These are phyloP conservation scores for Orthosia incerta DNA, from an alignment of 2,888 invertebrate species.

Conservation along the genomic window DNA sequence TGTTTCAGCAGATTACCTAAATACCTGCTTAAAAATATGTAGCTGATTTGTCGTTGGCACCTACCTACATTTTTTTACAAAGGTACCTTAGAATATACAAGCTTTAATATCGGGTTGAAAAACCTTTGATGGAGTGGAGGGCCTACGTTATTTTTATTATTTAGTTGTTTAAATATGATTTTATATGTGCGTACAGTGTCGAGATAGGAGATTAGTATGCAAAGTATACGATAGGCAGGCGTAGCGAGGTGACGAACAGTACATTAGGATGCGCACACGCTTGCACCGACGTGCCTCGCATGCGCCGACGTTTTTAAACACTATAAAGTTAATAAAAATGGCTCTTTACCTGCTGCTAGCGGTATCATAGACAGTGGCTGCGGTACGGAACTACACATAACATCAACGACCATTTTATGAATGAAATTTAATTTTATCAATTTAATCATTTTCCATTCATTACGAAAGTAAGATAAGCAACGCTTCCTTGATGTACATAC, in stretches of 20 bases:
- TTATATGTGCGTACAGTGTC: conserved; percentile 68
- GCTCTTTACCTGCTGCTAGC: conserved; percentile 66
- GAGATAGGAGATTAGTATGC: conserved; percentile 83
- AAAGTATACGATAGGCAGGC: conserved; percentile 76
- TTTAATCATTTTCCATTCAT: conserved; percentile 26
- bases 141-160: conserved; percentile 67
- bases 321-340: conserved; percentile 78
- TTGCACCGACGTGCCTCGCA: conserved; percentile 76
- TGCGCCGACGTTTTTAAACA: conserved; percentile 67
- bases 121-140: conserved; percentile 65
- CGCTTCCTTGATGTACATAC: conserved; percentile 2
- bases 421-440: conserved; percentile 57
- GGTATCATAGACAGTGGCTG: conserved; percentile 38
- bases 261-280: conserved; percentile 84
- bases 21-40: too few species aligned
- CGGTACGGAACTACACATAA: conserved; percentile 31
- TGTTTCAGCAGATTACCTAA: not conserved
- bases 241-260: conserved; percentile 85
- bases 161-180: conserved; percentile 70
- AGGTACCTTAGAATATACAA: conserved; percentile 13
- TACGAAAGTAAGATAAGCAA: conserved; percentile 49
- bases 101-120: conserved; percentile 63
- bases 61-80: not conserved
- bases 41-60: too few species aligned
- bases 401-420: conserved; percentile 52